phyloP scores from a whole-genome alignment of 2,888 invertebrate genomes.

The Lypha dubia region DNA sequence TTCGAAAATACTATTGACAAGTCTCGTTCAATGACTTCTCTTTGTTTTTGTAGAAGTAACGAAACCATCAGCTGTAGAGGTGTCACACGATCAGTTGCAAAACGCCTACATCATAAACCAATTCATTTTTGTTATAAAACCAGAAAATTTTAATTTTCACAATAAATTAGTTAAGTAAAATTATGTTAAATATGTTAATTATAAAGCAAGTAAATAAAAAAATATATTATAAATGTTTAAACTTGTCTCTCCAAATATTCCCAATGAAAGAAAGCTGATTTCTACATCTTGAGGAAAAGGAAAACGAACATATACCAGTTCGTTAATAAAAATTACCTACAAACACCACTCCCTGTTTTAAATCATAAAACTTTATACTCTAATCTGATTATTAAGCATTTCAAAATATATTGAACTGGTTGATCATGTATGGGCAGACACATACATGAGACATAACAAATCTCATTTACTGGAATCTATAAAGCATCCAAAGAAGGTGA shows the following conservation, averaged over 20 bases:
- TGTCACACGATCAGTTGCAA: conserved; percentile 74
- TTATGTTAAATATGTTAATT: background rate
- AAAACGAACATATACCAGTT: too few relatives aligned
- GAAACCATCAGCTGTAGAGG: conserved; percentile 63
- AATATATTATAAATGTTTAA: background rate
- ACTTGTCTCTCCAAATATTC: background rate
- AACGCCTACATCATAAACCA: conserved; percentile 76
- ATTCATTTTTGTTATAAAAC: conserved; percentile 77
- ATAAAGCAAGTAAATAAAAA: conserved; percentile 1
- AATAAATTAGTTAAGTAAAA: conserved; percentile 75
- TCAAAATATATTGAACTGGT: too few relatives aligned
- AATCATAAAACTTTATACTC: too few relatives aligned
- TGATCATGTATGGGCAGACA: too few relatives aligned
- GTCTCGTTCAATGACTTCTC: background rate
- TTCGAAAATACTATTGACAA: background rate
- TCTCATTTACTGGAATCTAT: too few relatives aligned
- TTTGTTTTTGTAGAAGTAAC: conserved; percentile 63
- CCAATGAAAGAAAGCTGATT: too few relatives aligned
- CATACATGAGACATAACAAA: too few relatives aligned
- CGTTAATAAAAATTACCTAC: too few relatives aligned
- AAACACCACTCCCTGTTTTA: too few relatives aligned
- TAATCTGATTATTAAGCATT: too few relatives aligned
- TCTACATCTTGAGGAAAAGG: too few relatives aligned
- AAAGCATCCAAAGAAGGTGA: too few relatives aligned
- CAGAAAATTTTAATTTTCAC: conserved; percentile 76